These are phyloP conservation scores for Pycnonotus jocosus DNA, from an alignment of 2,113 vertebrate species.

Conservation along the genomic window DNA sequence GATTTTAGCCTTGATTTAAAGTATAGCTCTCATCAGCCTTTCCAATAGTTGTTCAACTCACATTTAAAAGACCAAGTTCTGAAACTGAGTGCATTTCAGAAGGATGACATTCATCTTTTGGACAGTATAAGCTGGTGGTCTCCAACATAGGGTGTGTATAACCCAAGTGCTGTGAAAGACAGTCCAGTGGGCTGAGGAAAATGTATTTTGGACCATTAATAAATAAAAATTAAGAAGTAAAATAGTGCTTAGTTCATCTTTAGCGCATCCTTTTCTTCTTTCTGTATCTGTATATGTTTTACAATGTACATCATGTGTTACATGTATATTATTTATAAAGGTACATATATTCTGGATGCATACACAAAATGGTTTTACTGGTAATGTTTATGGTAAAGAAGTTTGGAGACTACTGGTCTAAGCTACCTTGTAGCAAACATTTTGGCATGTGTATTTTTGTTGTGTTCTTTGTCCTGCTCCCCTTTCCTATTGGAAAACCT, in stretches of 20 bases:
- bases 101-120: background rate
- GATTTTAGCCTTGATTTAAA: background rate
- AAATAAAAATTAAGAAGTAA: background rate
- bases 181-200: background rate
- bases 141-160: rapidly evolving
- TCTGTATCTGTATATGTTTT: background rate
- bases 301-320: background rate
- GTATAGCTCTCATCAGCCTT: background rate
- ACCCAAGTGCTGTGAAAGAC: background rate
- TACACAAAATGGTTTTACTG: background rate
- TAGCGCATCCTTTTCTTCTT: background rate
- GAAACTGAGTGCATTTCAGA: background rate
- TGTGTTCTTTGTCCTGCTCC: background rate
- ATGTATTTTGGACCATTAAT: background rate
- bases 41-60: background rate
- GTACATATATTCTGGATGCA: background rate
- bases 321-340: background rate
- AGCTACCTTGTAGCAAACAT: background rate
- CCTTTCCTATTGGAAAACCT: background rate
- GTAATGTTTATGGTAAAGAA: background rate
- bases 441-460: background rate
- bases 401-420: background rate
- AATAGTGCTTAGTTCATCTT: background rate
- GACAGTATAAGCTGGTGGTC: background rate
- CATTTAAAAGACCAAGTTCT: background rate